phyloP scores from a whole-genome alignment of 2,888 invertebrate genomes.

The Aspidiotus destructor region DNA sequence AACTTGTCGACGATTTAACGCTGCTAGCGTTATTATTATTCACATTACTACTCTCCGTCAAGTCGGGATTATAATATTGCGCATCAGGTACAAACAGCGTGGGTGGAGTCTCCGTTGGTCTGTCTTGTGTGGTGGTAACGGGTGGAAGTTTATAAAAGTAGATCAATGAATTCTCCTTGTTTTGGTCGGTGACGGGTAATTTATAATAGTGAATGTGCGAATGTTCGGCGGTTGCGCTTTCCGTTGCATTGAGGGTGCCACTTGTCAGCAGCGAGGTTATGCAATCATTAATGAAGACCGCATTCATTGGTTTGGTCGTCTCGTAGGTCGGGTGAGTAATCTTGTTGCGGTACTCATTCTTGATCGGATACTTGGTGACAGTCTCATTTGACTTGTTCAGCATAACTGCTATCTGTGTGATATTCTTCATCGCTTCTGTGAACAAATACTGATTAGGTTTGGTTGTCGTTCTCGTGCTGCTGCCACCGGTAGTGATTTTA shows the following conservation, averaged over 20 bases:
- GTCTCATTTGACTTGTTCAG: slow-evolving; percentile 25
- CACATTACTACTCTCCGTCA: not conserved
- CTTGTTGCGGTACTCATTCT: slow-evolving; percentile 13
- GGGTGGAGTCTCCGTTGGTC: not conserved
- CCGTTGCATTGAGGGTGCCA: not conserved
- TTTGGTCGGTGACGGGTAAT: not conserved
- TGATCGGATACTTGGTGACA: not conserved
- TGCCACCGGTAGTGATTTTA: not conserved
- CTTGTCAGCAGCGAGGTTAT: slow-evolving; percentile 13
- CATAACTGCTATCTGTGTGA: slow-evolving; percentile 25
- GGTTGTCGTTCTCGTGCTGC: not conserved
- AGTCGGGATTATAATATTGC: not conserved
- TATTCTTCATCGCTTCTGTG: slow-evolving; percentile 20
- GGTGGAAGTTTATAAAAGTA: slow-evolving; percentile 24
- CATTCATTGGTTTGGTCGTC: slow-evolving; percentile 19
- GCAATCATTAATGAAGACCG: slow-evolving; percentile 19
- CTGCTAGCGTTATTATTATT: not conserved
- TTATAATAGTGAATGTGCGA: not conserved
- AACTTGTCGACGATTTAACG: not conserved
- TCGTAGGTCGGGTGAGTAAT: not conserved
- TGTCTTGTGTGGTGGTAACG: not conserved
- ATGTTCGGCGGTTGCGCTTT: not conserved
- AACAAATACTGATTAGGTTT: not conserved
- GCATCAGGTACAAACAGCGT: not conserved
- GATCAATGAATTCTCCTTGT: slow-evolving; percentile 22